These are phyloP conservation scores for Ellobius talpinus DNA, from an alignment of 2,113 vertebrate genomes.

Conservation along the genomic window DNA sequence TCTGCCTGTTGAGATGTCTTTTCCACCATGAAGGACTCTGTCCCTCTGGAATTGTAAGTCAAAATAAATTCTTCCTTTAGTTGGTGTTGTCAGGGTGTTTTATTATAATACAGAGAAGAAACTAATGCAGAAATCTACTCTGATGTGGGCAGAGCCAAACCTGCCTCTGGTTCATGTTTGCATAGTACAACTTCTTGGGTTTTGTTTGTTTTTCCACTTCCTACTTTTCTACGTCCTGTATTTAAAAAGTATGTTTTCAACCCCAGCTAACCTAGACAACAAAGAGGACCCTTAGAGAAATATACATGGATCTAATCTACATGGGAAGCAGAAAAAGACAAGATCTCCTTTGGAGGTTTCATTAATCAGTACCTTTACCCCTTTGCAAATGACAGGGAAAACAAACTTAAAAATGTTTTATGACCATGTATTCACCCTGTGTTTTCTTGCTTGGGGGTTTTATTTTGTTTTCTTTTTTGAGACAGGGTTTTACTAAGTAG, in stretches of 20 bases:
- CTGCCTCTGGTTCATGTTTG: neutral
- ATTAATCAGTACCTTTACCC: neutral
- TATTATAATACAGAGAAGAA: neutral
- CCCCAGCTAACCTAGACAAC: no score
- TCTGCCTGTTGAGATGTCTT: neutral
- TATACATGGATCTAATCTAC: no score
- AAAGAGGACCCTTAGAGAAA: no score
- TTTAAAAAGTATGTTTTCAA: conserved; percentile 14
- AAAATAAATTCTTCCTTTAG: neutral
- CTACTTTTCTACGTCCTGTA: neutral
- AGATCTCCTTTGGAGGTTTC: neutral
- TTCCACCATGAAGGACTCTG: neutral
- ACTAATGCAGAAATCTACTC: neutral
- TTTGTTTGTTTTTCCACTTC: neutral
- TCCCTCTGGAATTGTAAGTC: neutral
- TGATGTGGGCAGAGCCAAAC: neutral
- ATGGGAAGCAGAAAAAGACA: no score
- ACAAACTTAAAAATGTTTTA: neutral
- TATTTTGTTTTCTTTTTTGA: neutral
- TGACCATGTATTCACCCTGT: neutral
- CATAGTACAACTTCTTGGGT: neutral
- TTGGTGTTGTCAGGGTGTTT: neutral
- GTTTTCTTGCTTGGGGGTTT: neutral
- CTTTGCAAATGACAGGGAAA: neutral
- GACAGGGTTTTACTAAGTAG: neutral